Conservation (phyloP, 2,797 vertebrate species). For the Clarias laeviceps region DNA sequence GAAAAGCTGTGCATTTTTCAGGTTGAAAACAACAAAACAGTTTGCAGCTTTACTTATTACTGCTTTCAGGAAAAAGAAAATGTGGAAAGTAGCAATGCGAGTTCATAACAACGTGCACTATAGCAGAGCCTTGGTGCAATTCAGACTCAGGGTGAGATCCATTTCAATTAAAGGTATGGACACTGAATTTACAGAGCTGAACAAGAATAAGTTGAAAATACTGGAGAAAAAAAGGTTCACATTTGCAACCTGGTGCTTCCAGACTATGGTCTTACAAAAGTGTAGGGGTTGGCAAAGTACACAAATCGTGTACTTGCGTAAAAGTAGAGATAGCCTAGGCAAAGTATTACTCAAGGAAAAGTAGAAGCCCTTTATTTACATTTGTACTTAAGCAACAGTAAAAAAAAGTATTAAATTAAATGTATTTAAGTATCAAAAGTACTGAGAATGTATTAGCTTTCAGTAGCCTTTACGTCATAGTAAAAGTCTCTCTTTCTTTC, state of each 20-base stretch:
- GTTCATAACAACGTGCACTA: not conserved
- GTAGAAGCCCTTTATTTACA: too few relatives aligned
- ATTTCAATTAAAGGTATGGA: not conserved
- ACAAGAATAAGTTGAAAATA: not conserved
- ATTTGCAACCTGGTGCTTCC: not conserved
- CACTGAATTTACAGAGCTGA: not conserved
- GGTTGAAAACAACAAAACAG: not conserved
- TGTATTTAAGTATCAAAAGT: too few relatives aligned
- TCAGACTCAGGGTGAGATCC: not conserved
- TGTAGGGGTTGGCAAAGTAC: not conserved
- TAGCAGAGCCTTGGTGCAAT: not conserved
- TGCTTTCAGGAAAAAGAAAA: not conserved
- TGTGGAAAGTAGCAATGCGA: not conserved
- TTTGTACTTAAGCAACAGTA: too few relatives aligned
- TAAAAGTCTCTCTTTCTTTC: too few relatives aligned
- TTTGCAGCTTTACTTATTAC: conserved; percentile 1
- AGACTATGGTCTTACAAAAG: not conserved
- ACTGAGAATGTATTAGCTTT: too few relatives aligned
- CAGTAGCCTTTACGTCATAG: too few relatives aligned
- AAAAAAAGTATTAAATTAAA: too few relatives aligned
- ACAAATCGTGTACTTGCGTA: too few relatives aligned
- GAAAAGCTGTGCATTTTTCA: not conserved
- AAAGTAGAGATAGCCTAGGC: too few relatives aligned
- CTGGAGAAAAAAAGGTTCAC: not conserved
- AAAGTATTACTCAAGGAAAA: too few relatives aligned